A percentile compares a stretch with the other conserved stretches of the same genome.
These are phyloP conservation scores for Macrostomum lignano DNA, from an alignment of 1,140 invertebrate genomes.

Conservation along the genomic window DNA sequence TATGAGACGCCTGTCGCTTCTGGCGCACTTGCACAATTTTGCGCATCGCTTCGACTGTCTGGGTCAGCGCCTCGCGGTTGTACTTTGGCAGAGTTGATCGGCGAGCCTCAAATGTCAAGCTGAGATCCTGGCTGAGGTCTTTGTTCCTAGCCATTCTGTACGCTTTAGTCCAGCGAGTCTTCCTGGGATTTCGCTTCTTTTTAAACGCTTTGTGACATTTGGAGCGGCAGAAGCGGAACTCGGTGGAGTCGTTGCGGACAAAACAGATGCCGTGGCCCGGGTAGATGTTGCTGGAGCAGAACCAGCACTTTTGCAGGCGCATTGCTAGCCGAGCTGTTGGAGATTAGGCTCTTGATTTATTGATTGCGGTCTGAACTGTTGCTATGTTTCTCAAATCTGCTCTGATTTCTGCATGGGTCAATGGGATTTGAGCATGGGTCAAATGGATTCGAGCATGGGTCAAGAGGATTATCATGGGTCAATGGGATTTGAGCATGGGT, in stretches of 20 bases:
- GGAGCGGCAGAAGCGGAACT: slow-evolving; percentile 79
- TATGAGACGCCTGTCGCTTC: background rate
- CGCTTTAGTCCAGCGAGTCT: slow-evolving; percentile 89
- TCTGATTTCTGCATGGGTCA: no score
- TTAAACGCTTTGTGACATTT: slow-evolving; percentile 95
- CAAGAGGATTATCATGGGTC: no score
- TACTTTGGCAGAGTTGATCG: slow-evolving; percentile 73
- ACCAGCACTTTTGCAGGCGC: slow-evolving; percentile 34
- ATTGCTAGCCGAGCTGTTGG: slow-evolving; percentile 12
- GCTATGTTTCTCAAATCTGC: no score
- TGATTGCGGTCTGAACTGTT: no score
- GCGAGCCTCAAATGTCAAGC: slow-evolving; percentile 82
- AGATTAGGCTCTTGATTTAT: no score
- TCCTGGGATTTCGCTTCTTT: slow-evolving; percentile 94
- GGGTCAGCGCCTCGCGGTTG: slow-evolving; percentile 36
- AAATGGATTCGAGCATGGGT: no score
- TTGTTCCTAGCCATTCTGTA: slow-evolving; percentile 82
- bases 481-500: no score
- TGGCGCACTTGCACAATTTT: background rate
- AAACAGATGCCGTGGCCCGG: slow-evolving; percentile 34
- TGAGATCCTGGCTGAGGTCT: slow-evolving; percentile 71
- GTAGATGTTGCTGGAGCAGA: slow-evolving; percentile 34
- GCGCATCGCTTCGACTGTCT: background rate
- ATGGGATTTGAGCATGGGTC: no score
- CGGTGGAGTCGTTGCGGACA: slow-evolving; percentile 35